phyloP scores from a whole-genome alignment of 2,113 vertebrate species.

The Upupa epops region DNA sequence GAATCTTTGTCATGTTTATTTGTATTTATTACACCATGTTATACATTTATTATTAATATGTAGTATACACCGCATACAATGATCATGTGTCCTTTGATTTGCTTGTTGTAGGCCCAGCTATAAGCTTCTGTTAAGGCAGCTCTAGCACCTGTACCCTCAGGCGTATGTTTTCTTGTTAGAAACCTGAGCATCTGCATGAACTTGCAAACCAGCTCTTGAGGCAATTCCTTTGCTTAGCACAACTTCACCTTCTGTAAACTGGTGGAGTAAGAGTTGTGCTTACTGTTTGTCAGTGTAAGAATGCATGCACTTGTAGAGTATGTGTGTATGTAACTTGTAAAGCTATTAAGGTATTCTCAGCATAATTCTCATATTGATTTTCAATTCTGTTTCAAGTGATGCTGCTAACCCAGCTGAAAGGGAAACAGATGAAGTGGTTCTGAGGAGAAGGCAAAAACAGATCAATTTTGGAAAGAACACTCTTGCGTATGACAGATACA shows the following conservation, averaged over 20 bases:
- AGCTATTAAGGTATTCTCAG: neutral
- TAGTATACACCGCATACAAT: neutral
- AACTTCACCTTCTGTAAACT: neutral
- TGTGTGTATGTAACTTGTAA: neutral
- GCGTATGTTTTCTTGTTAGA: neutral
- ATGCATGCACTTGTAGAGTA: neutral
- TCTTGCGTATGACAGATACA: constrained; percentile 90
- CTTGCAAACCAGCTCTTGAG: neutral
- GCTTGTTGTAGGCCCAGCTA: neutral
- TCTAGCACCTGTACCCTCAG: neutral
- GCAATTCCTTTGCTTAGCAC: neutral
- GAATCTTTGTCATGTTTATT: neutral
- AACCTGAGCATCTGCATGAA: neutral
- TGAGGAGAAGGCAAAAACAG: constrained; percentile 94
- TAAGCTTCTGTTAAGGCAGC: neutral
- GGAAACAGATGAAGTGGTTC: constrained; percentile 88
- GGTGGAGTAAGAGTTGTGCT: neutral
- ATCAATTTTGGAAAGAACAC: constrained; percentile 99
- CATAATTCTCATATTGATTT: neutral
- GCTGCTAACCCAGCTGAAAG: constrained; percentile 72
- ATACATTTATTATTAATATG: too few relatives aligned
- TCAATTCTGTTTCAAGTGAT: constrained; percentile 82
- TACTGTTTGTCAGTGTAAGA: neutral
- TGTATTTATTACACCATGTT: neutral
- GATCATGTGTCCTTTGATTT: neutral